A percentile compares a stretch with the other conserved stretches of the same genome.
phyloP scores from a whole-genome alignment of 2,888 invertebrate genomes.

The Diogma glabrata region DNA sequence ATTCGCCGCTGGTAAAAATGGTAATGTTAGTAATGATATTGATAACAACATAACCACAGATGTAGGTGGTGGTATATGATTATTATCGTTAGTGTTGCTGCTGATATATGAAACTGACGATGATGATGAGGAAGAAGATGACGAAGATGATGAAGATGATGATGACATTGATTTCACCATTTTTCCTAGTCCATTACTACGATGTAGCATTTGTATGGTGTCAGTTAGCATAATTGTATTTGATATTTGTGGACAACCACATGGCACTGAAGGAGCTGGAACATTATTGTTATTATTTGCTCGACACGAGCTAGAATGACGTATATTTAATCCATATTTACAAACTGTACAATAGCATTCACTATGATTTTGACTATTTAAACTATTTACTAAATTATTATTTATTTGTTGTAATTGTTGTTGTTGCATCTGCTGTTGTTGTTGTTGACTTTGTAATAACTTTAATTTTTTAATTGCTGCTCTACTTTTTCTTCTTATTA shows the following conservation, averaged over 20 bases:
- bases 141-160: constrained; percentile 1
- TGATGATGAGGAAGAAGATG: neutral
- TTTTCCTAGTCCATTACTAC: constrained; percentile 14
- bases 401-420: constrained; percentile 36
- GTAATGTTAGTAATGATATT: constrained; percentile 70
- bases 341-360: constrained; percentile 38
- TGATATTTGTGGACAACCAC: constrained; percentile 20
- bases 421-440: constrained; percentile 28
- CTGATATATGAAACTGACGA: constrained; percentile 9
- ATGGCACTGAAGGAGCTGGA: constrained; percentile 19
- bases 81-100: neutral
- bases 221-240: constrained; percentile 13
- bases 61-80: constrained; percentile 18
- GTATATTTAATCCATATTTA: constrained; percentile 51
- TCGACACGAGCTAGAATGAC: constrained; percentile 57
- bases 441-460: constrained; percentile 13
- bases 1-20: constrained; percentile 93
- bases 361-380: constrained; percentile 17
- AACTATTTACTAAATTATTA: constrained; percentile 17
- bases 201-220: too few relatives aligned
- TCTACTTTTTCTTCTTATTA: constrained; percentile 30
- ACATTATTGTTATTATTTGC: constrained; percentile 48
- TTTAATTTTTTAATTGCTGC: constrained; percentile 28
- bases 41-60: constrained; percentile 42
- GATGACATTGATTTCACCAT: constrained; percentile 12